These are phyloP conservation scores for Papilio protenor DNA, from an alignment of 2,888 invertebrate species.

Conservation along the genomic window DNA sequence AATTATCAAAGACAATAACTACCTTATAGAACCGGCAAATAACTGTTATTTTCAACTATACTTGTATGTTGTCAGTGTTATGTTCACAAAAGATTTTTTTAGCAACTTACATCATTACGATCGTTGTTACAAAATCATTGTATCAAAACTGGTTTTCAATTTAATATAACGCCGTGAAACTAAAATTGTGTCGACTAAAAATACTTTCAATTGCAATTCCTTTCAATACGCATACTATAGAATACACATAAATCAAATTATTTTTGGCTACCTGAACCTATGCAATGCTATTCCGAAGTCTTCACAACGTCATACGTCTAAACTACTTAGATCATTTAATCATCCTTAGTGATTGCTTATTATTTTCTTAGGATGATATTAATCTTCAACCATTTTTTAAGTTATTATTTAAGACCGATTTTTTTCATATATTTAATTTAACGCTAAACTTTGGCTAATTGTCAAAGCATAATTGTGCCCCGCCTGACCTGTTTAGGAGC, in stretches of 20 bases:
- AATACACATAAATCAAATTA: not conserved
- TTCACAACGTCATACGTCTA: not conserved
- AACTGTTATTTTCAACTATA: not conserved
- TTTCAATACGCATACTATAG: not conserved
- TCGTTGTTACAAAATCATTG: not conserved
- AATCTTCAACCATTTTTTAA: not conserved
- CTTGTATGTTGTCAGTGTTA: not conserved
- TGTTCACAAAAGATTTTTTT: not conserved
- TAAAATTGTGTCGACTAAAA: not conserved
- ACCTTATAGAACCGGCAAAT: not conserved
- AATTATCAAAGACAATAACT: not conserved
- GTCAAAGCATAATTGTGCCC: conserved; percentile 50
- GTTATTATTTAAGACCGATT: not conserved
- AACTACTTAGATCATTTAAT: not conserved
- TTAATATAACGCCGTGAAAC: not conserved
- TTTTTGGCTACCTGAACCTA: not conserved
- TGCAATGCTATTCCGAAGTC: not conserved
- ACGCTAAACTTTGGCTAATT: not conserved
- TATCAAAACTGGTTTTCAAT: not conserved
- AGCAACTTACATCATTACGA: not conserved
- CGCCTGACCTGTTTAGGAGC: conserved; percentile 62
- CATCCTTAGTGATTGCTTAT: not conserved
- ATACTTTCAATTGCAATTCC: not conserved
- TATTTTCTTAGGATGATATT: not conserved
- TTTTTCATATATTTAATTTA: not conserved